Conservation (phyloP, 2,888 invertebrate species). For the Lymantria dispar region DNA sequence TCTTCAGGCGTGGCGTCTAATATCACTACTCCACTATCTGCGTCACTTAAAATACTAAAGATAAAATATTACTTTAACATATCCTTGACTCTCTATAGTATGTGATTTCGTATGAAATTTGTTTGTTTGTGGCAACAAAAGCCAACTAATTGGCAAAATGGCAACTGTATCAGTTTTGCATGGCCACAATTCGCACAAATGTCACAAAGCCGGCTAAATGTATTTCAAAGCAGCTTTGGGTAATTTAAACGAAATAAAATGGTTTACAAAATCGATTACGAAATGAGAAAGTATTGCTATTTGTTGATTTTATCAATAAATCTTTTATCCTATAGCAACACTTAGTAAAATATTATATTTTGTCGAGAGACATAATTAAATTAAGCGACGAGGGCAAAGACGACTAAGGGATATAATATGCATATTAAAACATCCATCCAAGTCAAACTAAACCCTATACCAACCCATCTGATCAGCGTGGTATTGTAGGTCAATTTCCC, state of each 20-base stretch:
- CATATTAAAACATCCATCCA: too few relatives aligned
- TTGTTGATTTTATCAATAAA: not conserved
- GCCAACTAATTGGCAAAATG: conserved; percentile 44
- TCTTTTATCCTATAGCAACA: too few relatives aligned
- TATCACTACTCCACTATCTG: conserved; percentile 4
- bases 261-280: conserved; percentile 35
- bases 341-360: too few relatives aligned
- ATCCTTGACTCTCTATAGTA: conserved; percentile 13
- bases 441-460: too few relatives aligned
- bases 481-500: too few relatives aligned
- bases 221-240: conserved; percentile 51
- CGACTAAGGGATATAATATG: too few relatives aligned
- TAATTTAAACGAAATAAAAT: conserved; percentile 51
- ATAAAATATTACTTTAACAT: conserved; percentile 10
- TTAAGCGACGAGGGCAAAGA: too few relatives aligned
- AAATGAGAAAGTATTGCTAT: conserved; percentile 17
- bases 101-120: conserved; percentile 16
- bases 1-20: conserved; percentile 35
- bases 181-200: conserved; percentile 44
- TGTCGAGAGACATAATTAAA: too few relatives aligned
- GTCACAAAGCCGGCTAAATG: conserved; percentile 46
- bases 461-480: too few relatives aligned
- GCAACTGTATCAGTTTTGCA: conserved; percentile 38
- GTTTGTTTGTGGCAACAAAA: conserved; percentile 33
- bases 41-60: conserved; percentile 3